These are phyloP conservation scores for Tupaia tana DNA, from an alignment of 2,113 vertebrate genomes.

Conservation along the genomic window DNA sequence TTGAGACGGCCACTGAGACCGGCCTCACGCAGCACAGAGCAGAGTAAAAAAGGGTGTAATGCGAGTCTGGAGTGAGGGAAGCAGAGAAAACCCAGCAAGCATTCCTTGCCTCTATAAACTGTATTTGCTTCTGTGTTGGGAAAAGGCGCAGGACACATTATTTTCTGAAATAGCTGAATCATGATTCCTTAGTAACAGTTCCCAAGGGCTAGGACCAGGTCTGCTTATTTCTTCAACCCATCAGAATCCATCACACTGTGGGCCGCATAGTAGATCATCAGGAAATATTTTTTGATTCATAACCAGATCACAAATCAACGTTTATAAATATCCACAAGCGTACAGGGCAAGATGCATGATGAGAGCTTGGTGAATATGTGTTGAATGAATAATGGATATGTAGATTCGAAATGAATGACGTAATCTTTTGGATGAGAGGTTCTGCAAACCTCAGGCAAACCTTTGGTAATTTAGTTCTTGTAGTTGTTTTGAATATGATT, in stretches of 20 bases:
- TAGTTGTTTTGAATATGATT: constrained; percentile 1
- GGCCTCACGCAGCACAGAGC: background rate
- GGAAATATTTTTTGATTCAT: background rate
- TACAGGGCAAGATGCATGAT: background rate
- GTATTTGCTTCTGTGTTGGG: background rate
- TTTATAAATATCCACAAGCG: background rate
- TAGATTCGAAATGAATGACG: constrained; percentile 63
- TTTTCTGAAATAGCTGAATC: background rate
- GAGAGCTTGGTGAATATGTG: background rate
- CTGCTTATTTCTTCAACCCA: background rate
- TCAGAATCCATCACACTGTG: background rate
- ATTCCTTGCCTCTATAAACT: background rate
- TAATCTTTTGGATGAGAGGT: constrained; percentile 16
- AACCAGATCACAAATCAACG: constrained; percentile 1
- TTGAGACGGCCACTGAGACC: fast-evolving
- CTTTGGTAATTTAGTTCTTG: constrained; percentile 22
- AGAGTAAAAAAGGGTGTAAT: background rate
- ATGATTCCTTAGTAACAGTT: background rate
- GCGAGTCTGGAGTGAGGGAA: background rate
- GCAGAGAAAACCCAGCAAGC: background rate
- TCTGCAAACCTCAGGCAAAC: constrained; percentile 46
- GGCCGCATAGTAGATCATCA: background rate
- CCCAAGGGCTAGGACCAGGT: background rate
- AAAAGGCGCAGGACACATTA: background rate
- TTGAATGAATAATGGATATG: constrained; percentile 51